These are phyloP conservation scores for Drosophila suzukii DNA, from an alignment of 1,140 invertebrate genomes.

Conservation along the genomic window DNA sequence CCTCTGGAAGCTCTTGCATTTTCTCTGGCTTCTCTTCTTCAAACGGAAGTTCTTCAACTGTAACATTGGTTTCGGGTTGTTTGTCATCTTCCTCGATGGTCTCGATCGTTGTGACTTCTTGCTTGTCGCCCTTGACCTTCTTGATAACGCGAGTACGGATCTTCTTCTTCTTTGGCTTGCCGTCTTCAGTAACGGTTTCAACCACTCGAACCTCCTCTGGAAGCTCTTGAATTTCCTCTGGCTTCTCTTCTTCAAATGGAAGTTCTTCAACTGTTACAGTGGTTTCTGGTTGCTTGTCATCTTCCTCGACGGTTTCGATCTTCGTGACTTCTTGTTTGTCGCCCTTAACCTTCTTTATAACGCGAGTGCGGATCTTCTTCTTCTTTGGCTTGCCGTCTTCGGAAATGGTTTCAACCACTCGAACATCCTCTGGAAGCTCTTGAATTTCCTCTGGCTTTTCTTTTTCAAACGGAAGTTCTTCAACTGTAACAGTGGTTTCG, in stretches of 20 bases:
- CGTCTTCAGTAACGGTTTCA: constrained; percentile 1
- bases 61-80: neutral
- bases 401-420: neutral
- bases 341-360: constrained; percentile 5
- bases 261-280: neutral
- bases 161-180: constrained; percentile 7
- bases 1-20: constrained; percentile 1
- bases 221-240: neutral
- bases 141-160: constrained; percentile 2
- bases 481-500: neutral
- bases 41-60: neutral
- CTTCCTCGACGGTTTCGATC: constrained; percentile 6
- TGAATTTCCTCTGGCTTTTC: neutral
- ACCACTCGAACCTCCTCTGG: constrained; percentile 1
- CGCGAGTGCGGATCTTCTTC: constrained; percentile 6
- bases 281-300: neutral
- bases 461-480: neutral
- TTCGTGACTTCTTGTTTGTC: constrained; percentile 6
- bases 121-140: constrained; percentile 7
- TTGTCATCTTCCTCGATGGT: constrained; percentile 1
- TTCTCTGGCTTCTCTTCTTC: neutral
- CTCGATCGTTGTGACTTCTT: constrained; percentile 2
- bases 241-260: neutral
- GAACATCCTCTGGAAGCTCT: constrained; percentile 3
- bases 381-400: constrained; percentile 7